These are phyloP conservation scores for Sycophaga agraensis DNA, from an alignment of 1,140 invertebrate genomes.

Conservation along the genomic window DNA sequence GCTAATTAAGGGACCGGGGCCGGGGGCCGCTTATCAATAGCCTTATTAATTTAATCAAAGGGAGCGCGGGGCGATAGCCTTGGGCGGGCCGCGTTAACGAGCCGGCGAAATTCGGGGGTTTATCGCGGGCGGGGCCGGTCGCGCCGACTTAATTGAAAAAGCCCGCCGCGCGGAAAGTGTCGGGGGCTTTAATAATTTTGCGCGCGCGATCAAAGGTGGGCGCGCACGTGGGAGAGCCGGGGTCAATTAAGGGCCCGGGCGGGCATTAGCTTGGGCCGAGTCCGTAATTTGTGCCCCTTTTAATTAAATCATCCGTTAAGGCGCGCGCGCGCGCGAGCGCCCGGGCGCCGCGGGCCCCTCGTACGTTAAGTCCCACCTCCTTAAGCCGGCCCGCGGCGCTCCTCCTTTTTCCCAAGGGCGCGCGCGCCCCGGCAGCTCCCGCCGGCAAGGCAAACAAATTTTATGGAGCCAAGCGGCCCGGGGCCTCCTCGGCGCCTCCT, in stretches of 20 bases:
- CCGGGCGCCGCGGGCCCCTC: conserved; percentile 17
- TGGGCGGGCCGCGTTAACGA: not conserved
- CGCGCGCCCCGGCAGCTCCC: conserved; percentile 9
- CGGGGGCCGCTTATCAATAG: conserved; percentile 13
- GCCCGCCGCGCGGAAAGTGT: not conserved
- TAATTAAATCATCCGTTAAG: conserved; percentile 61
- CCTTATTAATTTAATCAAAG: conserved; percentile 21
- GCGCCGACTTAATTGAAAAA: conserved; percentile 20
- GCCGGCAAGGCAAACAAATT: conserved; percentile 44
- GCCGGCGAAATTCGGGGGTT: conserved; percentile 2
- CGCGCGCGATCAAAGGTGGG: conserved; percentile 10
- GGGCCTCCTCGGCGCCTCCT: not conserved
- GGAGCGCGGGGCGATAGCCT: not conserved
- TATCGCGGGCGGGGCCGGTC: not conserved
- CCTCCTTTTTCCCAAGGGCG: conserved; percentile 27
- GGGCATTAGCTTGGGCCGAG: conserved; percentile 56
- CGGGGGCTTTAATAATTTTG: conserved; percentile 20
- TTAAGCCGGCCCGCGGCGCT: not conserved
- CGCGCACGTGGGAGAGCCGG: conserved; percentile 35
- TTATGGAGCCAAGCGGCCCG: conserved; percentile 28
- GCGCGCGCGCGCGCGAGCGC: conserved; percentile 26
- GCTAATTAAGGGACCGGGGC: not conserved
- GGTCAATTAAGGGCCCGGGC: conserved; percentile 54
- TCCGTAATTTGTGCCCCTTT: conserved; percentile 60
- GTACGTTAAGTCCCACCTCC: conserved; percentile 34